Percentiles rank a stretch among this genome's conserved stretches.
Evolutionary conservation across 2,797 vertebrate genomes (phyloP).

Genomic region (Zenarchopterus dispar): DNA sequence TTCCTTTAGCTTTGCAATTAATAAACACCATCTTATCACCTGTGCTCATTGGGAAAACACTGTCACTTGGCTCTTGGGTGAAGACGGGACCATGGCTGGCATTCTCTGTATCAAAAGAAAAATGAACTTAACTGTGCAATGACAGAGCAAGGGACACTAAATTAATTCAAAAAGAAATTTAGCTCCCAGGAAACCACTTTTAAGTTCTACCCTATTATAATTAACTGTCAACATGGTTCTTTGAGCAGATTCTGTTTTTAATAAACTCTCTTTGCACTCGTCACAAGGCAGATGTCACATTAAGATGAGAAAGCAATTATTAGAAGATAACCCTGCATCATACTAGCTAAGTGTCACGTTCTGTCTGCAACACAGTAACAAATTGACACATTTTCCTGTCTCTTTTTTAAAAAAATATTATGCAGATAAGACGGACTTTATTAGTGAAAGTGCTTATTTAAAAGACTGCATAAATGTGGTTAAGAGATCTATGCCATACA

Average conservation of each 20-base stretch:
- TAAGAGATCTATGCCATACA: too few species aligned
- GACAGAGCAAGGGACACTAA: slow-evolving; percentile 31
- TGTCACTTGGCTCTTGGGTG: slow-evolving; percentile 89
- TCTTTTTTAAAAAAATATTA: too few species aligned
- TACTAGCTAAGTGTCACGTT: too few species aligned
- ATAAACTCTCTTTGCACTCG: slow-evolving; percentile 57
- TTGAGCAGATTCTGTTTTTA: slow-evolving; percentile 50
- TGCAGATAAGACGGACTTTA: too few species aligned
- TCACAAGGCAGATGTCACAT: slow-evolving; percentile 43
- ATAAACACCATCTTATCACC: slow-evolving; percentile 92
- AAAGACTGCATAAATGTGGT: too few species aligned
- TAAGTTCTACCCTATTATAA: slow-evolving; percentile 52
- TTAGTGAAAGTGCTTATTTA: too few species aligned
- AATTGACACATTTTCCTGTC: too few species aligned
- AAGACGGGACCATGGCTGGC: slow-evolving; percentile 89
- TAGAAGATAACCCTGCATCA: slow-evolving; percentile 43
- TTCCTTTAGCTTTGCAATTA: slow-evolving; percentile 91
- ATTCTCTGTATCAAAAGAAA: slow-evolving; percentile 76
- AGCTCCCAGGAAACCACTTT: slow-evolving; percentile 37
- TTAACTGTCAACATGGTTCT: slow-evolving; percentile 65
- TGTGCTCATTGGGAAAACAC: slow-evolving; percentile 88
- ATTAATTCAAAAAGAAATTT: slow-evolving; percentile 53
- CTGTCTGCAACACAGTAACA: too few species aligned
- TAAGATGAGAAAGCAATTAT: slow-evolving; percentile 62
- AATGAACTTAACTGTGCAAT: slow-evolving; percentile 4